Evolutionary conservation across 2,113 vertebrate genomes (phyloP).

Genomic region (Atlantisia rogersi): DNA sequence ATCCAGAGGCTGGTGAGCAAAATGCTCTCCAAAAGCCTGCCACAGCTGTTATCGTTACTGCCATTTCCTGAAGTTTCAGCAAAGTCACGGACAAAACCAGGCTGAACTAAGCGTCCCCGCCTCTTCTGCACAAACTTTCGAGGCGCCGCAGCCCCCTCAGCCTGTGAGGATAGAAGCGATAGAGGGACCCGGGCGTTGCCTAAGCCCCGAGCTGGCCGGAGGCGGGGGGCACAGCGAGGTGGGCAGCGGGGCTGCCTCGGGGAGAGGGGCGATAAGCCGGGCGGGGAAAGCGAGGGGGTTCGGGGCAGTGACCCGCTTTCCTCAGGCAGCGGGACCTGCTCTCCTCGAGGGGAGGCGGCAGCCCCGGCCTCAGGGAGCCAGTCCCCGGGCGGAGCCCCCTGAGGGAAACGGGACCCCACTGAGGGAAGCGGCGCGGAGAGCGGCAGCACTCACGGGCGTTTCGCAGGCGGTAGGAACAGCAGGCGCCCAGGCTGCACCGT

Average conservation of each 20-base stretch:
- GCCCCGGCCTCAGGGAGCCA: neutral
- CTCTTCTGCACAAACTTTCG: rapidly evolving
- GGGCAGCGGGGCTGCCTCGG: too few relatives aligned
- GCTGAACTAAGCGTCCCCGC: neutral
- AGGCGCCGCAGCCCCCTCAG: neutral
- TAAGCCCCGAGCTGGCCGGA: too few relatives aligned
- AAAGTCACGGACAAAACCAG: neutral
- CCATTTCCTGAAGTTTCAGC: neutral
- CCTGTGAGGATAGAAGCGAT: neutral
- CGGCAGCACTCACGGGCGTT: constrained; percentile 80
- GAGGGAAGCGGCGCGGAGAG: neutral
- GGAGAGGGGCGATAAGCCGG: too few relatives aligned
- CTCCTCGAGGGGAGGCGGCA: too few relatives aligned
- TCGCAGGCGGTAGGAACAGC: constrained; percentile 85
- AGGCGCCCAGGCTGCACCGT: constrained; percentile 80
- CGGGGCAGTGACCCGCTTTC: neutral
- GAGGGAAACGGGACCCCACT: neutral
- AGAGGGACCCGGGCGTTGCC: neutral
- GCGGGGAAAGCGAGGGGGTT: neutral
- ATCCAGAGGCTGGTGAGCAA: rapidly evolving
- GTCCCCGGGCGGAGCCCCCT: neutral
- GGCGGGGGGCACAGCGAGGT: neutral
- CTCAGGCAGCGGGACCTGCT: neutral
- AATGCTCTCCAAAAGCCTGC: rapidly evolving
- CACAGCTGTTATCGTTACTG: neutral